Base-by-base conservation (phyloP, 2,797 vertebrate species). In the Linurgus olivaceus region DNA sequence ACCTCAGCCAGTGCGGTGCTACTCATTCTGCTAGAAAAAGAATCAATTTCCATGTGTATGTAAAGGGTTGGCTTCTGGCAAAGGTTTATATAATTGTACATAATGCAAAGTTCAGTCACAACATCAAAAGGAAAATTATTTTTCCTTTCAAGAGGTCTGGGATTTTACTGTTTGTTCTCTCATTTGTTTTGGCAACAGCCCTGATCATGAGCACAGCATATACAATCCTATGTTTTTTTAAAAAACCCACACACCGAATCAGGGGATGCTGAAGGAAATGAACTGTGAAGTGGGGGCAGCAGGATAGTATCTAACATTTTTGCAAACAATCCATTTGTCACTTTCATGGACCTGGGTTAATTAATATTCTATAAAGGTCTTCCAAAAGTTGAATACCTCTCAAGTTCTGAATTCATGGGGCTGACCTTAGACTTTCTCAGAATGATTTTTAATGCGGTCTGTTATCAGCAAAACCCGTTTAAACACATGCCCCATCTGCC, bases 401-500 rank as follows among this genome's bases (percentile, higher is more conserved):
- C 97, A 94, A 98, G 96, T 94, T 96, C 93, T 97, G 97, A 98
- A 98, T 98, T 97, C 97, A 97, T 96, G 96, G 97, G 97, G 94
- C 97, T 98, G 98, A 98, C 98, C 98, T 98, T 98, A 96, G 97
- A 98, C 98, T 98, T 98, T 98, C 98, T 98, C 98, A 98, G 97
- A 98, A 97, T 97, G 96, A 98, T 97, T 96, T 98, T 98, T 98
- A 98, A 98, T 97, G 98, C 98, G 98, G 98, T 98, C 97, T 96
- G 98, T 98, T 98, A 99, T 98, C 98, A 98, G 98, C 98, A 97
- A 97, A 98, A 98, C 97, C 98, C 97, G 97, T 98, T 98, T 97
- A 98, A 98, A 98, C 98, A 98, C 98, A 98, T 97, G 97, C 97
- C 98, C 99, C 99, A 99, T 99, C 99, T 99, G 99, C 98, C 98